A percentile compares a stretch with the other conserved stretches of the same genome.
Conservation (phyloP, 2,888 invertebrate species). For the Malacosoma neustria region DNA sequence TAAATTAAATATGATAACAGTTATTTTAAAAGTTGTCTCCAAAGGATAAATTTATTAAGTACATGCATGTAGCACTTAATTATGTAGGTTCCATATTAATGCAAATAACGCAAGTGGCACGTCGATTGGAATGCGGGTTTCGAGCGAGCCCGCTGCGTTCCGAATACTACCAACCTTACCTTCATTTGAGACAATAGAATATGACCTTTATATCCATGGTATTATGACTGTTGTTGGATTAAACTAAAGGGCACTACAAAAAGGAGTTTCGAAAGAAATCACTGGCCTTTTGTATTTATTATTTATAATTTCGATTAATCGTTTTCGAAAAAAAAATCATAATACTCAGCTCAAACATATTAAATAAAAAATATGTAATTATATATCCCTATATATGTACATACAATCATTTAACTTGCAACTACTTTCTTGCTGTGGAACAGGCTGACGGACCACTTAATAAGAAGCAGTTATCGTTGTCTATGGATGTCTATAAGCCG, state of each 20-base stretch:
- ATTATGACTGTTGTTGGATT: not conserved
- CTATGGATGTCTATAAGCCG: no score
- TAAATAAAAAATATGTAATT: no score
- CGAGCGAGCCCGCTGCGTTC: slow-evolving; percentile 28
- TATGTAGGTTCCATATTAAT: slow-evolving; percentile 18
- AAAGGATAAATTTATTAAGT: no score
- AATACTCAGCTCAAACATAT: no score
- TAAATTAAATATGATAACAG: no score
- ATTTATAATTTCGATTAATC: slow-evolving; percentile 7
- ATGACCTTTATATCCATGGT: not conserved
- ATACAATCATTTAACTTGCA: no score
- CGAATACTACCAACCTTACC: slow-evolving; percentile 24
- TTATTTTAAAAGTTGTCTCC: no score
- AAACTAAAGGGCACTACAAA: slow-evolving; percentile 2
- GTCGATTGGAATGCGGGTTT: slow-evolving; percentile 46
- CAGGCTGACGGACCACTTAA: no score
- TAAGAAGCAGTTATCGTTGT: no score
- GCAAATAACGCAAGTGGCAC: slow-evolving; percentile 52
- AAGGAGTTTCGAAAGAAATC: slow-evolving; percentile 31
- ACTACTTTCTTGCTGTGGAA: no score
- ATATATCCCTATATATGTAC: no score
- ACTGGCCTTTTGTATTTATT: slow-evolving; percentile 23
- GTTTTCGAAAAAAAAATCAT: no score
- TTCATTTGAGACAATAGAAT: slow-evolving; percentile 1
- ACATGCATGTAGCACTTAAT: not conserved